These are phyloP conservation scores for Paracentrotus lividus DNA, from an alignment of 53 echinoderm and acorn worm species.

Conservation along the genomic window DNA sequence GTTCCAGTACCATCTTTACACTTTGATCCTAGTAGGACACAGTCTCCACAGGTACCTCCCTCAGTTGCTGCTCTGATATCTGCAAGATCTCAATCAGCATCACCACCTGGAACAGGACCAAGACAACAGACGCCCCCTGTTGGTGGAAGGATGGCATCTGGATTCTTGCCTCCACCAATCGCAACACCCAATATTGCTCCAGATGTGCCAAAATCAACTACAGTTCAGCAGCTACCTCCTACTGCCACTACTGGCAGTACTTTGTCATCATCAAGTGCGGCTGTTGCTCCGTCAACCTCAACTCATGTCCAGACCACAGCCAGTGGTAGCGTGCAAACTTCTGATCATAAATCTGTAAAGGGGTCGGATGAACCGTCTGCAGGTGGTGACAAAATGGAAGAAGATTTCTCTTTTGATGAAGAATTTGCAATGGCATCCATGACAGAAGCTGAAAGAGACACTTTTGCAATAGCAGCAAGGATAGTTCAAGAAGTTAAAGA, in stretches of 20 bases:
- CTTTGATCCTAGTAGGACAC: conserved; percentile 45
- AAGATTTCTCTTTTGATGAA: conserved; percentile 86
- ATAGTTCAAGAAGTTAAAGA: conserved; percentile 87
- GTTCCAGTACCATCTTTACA: conserved; percentile 9
- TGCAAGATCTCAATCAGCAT: conserved; percentile 4
- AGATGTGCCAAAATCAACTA: conserved; percentile 31
- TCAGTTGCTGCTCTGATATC: conserved; percentile 62
- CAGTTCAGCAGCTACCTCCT: not conserved
- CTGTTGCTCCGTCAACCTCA: conserved; percentile 21
- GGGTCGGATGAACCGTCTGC: not conserved
- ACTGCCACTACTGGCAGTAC: not conserved
- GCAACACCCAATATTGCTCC: conserved; percentile 39
- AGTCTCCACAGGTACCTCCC: conserved; percentile 43
- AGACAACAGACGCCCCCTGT: conserved; percentile 15
- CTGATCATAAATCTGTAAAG: conserved; percentile 14
- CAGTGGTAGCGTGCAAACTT: not conserved
- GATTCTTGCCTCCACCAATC: conserved; percentile 53
- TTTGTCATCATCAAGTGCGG: conserved; percentile 1
- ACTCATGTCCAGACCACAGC: conserved; percentile 52
- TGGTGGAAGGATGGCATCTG: conserved; percentile 42
- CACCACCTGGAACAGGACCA: conserved; percentile 22
- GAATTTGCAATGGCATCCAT: conserved; percentile 90
- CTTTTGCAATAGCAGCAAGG: conserved; percentile 90
- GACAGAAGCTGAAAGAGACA: conserved; percentile 95
- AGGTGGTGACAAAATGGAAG: conserved; percentile 50